Base-by-base conservation (phyloP, 2,797 vertebrate species). In the Myiotriccus ornatus region DNA sequence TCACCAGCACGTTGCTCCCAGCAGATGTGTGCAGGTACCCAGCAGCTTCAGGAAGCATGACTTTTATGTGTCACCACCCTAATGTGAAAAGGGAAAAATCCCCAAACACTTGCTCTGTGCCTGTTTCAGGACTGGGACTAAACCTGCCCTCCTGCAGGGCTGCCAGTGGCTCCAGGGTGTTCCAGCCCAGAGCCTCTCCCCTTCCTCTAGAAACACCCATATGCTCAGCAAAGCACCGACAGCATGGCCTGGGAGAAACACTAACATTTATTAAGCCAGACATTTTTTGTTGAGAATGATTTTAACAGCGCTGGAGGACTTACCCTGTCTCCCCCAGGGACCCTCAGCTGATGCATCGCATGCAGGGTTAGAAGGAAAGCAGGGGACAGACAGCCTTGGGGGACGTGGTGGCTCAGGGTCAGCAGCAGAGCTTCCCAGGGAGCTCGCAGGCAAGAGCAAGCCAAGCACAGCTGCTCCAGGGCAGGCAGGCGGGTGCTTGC, bases 191-290 rank as follows among this genome's bases (percentile, higher is more conserved):
- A 70, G 32, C 56, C 18, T 80, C 44, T 63, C 47, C 70, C 63
- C 37, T 47, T 76, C 65, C n/a, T 56, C 50, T 39, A 34, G 24
- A 81, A 83, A 67, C 9, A 49, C 39, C 6, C 0, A 0, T 44
- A 49, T 68, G 55, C 69, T 71, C 32, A 3, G 91, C 79, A 94
- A 96, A 88, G 91, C 91, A 95, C 79, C 0, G 0, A 94, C 94
- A 93, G 87, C 3, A 0, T 60, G 55, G 84, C 62, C 76, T 90
- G 88, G 85, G 77, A 94, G 87, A 92, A 95, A 92, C 1, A 8
- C 32, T 21, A 94, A 59, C 67, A 27, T 97, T 94, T 95, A 96
- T 96, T 96, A 86, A 94, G 82, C 87, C 73, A 88, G 92, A 22
- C 55, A 74, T 37, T 57, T 87, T 57, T 49, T 78, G 18, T 12